Conservation (phyloP, 37 sponge, comb jelly and placozoan species). For the Beroe forskalii region DNA sequence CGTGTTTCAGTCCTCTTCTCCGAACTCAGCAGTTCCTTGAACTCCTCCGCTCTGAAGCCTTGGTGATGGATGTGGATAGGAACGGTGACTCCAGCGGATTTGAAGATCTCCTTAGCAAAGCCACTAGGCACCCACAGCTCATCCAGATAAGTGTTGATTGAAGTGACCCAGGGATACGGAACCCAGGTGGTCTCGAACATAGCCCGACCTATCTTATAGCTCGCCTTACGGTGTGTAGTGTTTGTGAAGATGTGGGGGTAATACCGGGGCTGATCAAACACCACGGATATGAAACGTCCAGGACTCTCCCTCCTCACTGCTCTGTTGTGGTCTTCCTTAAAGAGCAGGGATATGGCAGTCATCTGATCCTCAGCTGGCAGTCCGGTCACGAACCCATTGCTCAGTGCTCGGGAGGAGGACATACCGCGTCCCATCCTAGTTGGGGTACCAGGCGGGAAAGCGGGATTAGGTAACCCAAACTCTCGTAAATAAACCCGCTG, state of each 20-base stretch:
- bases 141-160: background rate
- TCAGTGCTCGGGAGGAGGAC: too few species aligned
- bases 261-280: conserved; percentile 18
- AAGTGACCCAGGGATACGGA: background rate
- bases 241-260: background rate
- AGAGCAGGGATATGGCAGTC: too few species aligned
- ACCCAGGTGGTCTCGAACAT: conserved; percentile 54
- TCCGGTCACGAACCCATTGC: too few species aligned
- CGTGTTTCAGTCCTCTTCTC: background rate
- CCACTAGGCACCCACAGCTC: conserved; percentile 48
- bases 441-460: background rate
- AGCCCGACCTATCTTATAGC: conserved; percentile 30
- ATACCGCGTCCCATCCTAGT: background rate
- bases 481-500: background rate
- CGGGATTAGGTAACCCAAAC: background rate
- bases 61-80: background rate
- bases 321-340: too few species aligned
- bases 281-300: background rate
- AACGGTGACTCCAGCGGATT: background rate
- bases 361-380: too few species aligned
- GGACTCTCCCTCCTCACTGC: background rate
- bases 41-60: background rate
- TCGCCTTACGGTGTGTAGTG: background rate
- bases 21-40: background rate
- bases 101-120: background rate